These are phyloP conservation scores for Tor tambroides DNA, from an alignment of 2,113 vertebrate genomes.

Conservation along the genomic window DNA sequence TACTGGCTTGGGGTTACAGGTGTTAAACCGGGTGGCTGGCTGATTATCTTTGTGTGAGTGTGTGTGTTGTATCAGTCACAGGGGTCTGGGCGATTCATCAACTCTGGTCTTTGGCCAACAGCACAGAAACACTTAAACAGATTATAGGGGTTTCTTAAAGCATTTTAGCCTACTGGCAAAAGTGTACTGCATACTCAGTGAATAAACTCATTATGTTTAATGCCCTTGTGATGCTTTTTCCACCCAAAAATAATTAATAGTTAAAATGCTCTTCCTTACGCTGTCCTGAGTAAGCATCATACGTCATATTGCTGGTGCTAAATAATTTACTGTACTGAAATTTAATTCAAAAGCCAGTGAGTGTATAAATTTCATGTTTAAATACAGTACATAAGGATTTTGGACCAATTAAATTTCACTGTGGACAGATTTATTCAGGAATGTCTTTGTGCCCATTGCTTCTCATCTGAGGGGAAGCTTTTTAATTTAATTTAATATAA, in stretches of 20 bases:
- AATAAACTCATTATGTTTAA: conserved; percentile 33
- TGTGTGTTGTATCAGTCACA: conserved; percentile 24
- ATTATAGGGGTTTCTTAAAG: neutral
- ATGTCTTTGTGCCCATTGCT: neutral
- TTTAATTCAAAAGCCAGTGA: neutral
- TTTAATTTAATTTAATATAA: neutral
- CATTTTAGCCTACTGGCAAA: conserved; percentile 20
- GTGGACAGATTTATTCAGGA: neutral
- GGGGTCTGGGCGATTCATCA: conserved; percentile 31
- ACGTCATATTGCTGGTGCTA: neutral
- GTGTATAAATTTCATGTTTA: neutral
- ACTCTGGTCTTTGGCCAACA: conserved; percentile 20
- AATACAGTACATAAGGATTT: neutral
- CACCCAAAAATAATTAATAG: neutral
- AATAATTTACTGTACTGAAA: neutral
- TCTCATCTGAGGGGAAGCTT: neutral
- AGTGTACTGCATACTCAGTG: neutral
- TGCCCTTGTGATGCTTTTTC: neutral
- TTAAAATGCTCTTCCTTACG: neutral
- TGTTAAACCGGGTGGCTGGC: neutral
- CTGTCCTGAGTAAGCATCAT: neutral
- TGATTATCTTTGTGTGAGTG: neutral
- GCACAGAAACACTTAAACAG: conserved; percentile 22
- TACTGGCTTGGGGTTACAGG: conserved; percentile 26
- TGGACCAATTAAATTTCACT: neutral